These are phyloP conservation scores for Hemibagrus wyckioides DNA, from an alignment of 2,113 vertebrate genomes.

Conservation along the genomic window DNA sequence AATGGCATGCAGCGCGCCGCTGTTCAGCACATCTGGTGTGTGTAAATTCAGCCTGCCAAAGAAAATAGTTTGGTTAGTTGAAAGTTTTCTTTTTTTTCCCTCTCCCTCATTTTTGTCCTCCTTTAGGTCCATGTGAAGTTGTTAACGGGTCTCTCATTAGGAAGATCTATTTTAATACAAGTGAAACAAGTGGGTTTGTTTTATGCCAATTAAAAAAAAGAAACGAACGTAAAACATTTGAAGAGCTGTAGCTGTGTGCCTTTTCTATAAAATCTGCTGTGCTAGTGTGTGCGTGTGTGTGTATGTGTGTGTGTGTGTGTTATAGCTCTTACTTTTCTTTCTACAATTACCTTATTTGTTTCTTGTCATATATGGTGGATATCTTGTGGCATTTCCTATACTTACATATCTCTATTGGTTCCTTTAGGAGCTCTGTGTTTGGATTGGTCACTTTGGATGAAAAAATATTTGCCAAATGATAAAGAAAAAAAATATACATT, in stretches of 20 bases:
- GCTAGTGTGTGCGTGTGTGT: not conserved
- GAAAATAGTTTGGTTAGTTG: conserved; percentile 61
- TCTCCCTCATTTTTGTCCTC: conserved; percentile 37
- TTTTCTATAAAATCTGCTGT: not conserved
- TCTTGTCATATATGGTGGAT: not conserved
- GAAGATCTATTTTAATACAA: conserved; percentile 26
- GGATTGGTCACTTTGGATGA: not conserved
- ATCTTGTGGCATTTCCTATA: not conserved
- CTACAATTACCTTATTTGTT: not conserved
- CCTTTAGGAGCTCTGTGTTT: not conserved
- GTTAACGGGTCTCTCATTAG: conserved; percentile 44
- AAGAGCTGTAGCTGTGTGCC: not conserved
- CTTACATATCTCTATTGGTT: not conserved
- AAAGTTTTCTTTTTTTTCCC: conserved; percentile 34
- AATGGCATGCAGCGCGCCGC: conserved; percentile 55
- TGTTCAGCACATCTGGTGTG: conserved; percentile 67
- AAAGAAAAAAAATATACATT: not conserved
- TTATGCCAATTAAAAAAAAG: conserved; percentile 8
- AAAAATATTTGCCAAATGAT: not conserved
- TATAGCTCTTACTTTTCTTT: not conserved
- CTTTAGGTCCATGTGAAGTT: conserved; percentile 38
- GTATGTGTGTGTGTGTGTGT: not conserved
- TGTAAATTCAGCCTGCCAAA: conserved; percentile 60
- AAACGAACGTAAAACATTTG: not conserved
- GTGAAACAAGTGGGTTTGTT: conserved; percentile 11